Base-by-base conservation (phyloP, 2,797 vertebrate species). In the Trematocara caparti region DNA sequence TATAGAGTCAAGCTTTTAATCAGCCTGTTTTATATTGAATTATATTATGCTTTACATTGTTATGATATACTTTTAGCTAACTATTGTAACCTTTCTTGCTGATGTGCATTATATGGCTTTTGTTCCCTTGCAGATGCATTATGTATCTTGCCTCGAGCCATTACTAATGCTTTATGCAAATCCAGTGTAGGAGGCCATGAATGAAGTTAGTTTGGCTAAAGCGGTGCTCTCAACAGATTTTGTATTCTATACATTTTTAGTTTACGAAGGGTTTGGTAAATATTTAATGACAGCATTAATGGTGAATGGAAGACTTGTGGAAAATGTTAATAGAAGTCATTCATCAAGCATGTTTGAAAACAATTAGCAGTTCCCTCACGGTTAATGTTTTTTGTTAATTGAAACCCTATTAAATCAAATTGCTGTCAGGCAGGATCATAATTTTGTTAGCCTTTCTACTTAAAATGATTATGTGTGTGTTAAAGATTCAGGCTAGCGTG, bases 321-420 rank as follows among this genome's bases (percentile, higher is more conserved):
- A 76, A 77, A 89, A 91, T 86, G 80, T 81, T 90, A 91, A 92
- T 91, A 53, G 9, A 64, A 87, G 85, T 78, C 78, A 79, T 90
- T 89, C 82, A 88, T 89, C 81, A 88, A 50, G 59, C 82, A 73
- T 86, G 85, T 91, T 92, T 91, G 84, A 83, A 89, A 91, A 93
- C 85, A 88, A 91, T 89, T 89, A 47, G 15, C 40, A 66, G 78
- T 84, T 87, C 62, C 48, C 82, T 71, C 83, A 34, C 77, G 36
- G 69, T 86, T 90, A 86, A 90, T 90, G 86, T 87, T 78, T 62
- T 89, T 77, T 88, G 73, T 89, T 93, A 84, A 92, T 89, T 92
- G 81, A 92, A 90, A 85, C 66, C 77, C 75, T 79, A 81, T 93
- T 90, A 85, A 81, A 88, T 83, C 66, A 87, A 83, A 88, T 69